phyloP scores from a whole-genome alignment of 1,140 invertebrate genomes.

The Diuraphis noxia region DNA sequence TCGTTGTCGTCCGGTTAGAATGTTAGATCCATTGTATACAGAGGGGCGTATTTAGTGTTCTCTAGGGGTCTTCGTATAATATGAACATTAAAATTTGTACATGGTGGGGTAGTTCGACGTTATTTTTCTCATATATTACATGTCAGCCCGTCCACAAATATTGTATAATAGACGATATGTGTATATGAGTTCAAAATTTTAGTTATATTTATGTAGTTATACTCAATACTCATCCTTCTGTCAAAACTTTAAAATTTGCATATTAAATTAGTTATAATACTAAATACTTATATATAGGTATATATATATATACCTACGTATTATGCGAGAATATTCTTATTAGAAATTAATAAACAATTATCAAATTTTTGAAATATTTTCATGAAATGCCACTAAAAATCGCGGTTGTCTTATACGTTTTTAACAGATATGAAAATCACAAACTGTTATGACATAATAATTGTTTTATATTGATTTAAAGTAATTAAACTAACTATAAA shows the following conservation, averaged over 20 bases:
- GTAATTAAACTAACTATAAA: background rate
- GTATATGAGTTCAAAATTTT: no score
- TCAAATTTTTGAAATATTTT: background rate
- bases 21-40: background rate
- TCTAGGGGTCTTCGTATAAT: background rate
- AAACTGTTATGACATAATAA: background rate
- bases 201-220: no score
- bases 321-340: background rate
- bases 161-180: background rate
- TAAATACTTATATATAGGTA: no score
- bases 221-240: background rate
- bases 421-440: background rate
- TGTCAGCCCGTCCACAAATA: background rate
- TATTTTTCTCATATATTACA: background rate
- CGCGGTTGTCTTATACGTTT: no score
- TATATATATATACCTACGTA: no score
- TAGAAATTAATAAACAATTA: background rate
- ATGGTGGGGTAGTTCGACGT: background rate
- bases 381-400: no score
- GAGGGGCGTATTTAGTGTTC: background rate
- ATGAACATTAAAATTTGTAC: background rate
- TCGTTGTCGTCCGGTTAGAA: background rate
- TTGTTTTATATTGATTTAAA: background rate
- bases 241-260: background rate
- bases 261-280: no score